Evolutionary conservation across 1,140 invertebrate genomes (phyloP).

Genomic region (Drosophila albomicans): DNA sequence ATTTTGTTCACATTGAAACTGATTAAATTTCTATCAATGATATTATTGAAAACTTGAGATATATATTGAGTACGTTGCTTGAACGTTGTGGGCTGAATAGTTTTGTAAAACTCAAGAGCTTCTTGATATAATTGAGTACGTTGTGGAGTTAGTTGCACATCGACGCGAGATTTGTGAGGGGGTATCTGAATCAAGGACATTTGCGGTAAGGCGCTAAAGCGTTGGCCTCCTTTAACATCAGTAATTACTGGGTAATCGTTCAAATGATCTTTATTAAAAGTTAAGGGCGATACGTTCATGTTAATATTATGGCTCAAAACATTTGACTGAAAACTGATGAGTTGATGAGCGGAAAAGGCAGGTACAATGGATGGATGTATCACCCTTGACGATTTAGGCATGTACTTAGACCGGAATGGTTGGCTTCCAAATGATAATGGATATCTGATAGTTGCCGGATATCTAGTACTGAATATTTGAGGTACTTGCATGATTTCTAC

Average conservation of each 20-base stretch:
- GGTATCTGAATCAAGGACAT: conserved; percentile 65
- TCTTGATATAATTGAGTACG: conserved; percentile 20
- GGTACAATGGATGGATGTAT: not conserved
- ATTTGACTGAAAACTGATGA: conserved; percentile 56
- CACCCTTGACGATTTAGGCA: not conserved
- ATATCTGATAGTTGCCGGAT: conserved; percentile 25
- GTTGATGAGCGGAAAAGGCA: conserved; percentile 32
- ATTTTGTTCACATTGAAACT: not conserved
- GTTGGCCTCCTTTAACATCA: conserved; percentile 41
- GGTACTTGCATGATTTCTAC: conserved; percentile 66
- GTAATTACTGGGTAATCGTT: conserved; percentile 31
- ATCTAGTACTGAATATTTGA: conserved; percentile 65
- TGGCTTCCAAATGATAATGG: not conserved
- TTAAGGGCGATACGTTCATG: conserved; percentile 71
- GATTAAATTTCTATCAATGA: not conserved
- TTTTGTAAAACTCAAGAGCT: not conserved
- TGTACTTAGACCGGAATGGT: conserved; percentile 4
- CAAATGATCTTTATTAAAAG: conserved; percentile 65
- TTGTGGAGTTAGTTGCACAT: conserved; percentile 53
- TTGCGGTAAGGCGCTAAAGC: conserved; percentile 6
- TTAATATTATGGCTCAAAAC: conserved; percentile 74
- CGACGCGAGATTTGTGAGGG: conserved; percentile 41
- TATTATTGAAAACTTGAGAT: not conserved
- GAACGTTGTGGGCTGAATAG: not conserved
- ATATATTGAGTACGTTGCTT: conserved; percentile 38